Evolutionary conservation across 2,888 invertebrate genomes (phyloP).

Genomic region (Cryptus viduatorius): DNA sequence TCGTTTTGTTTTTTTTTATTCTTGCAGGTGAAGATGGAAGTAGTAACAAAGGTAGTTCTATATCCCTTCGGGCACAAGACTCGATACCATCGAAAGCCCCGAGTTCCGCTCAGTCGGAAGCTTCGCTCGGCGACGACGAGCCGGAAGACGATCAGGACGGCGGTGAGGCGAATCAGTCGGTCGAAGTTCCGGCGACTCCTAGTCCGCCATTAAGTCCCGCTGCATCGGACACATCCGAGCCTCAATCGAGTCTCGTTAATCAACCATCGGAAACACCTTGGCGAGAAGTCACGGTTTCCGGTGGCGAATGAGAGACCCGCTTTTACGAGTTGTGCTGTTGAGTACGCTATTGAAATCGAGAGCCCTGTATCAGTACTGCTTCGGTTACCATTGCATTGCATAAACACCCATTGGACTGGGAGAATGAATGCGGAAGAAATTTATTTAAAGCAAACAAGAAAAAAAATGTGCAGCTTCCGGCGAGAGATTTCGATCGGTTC

Average conservation of each 20-base stretch:
- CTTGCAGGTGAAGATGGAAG: conserved; percentile 81
- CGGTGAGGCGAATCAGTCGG: conserved; percentile 73
- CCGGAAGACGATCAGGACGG: conserved; percentile 78
- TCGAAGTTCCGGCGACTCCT: conserved; percentile 79
- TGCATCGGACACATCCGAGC: conserved; percentile 83
- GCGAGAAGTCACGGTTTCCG: conserved; percentile 86
- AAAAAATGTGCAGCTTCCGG: background rate
- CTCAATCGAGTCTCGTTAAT: conserved; percentile 78
- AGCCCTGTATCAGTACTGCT: conserved; percentile 46
- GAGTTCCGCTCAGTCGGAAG: conserved; percentile 79
- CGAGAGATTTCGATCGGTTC: background rate
- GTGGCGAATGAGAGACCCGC: conserved; percentile 84
- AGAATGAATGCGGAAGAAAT: conserved; percentile 41
- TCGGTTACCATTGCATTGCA: conserved; percentile 49
- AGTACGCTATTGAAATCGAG: conserved; percentile 39
- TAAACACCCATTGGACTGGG: conserved; percentile 45
- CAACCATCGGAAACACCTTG: conserved; percentile 84
- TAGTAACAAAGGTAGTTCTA: conserved; percentile 80
- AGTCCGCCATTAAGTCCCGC: conserved; percentile 85
- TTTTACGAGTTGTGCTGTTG: conserved; percentile 35
- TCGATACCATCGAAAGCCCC: conserved; percentile 76
- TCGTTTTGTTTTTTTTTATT: conserved; percentile 21
- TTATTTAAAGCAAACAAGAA: background rate
- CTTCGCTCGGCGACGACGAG: conserved; percentile 78
- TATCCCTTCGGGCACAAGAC: conserved; percentile 82